Evolutionary conservation across 2,113 vertebrate genomes (phyloP), one percentile per base, ranked within the genome.

Genomic region (Petaurus breviceps): DNA sequence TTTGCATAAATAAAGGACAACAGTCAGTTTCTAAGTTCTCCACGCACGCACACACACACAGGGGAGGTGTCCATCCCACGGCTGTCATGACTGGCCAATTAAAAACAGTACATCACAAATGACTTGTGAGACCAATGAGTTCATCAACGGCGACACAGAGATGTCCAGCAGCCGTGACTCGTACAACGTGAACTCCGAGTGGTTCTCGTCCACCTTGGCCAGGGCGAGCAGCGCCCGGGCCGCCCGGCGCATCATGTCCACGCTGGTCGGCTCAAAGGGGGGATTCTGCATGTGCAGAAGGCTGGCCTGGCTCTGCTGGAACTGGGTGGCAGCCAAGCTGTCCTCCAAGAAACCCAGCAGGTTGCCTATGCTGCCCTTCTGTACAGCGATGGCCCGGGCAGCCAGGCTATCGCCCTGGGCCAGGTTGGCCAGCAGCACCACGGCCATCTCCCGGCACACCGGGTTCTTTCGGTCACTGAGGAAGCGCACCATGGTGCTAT

Each of bases 81-180:
- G 99, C 99, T 99, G 99, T 99, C 99, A 99, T 99, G 99, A 99
- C 99, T 99, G 99, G 99, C 99, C 99, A 98, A 99, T 99, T 99
- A 99, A 99, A 99, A 99, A 99, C 98, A 99, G 99, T 99, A 99
- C 99, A 97, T 99, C 99, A 99, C 99, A 99, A 99, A 99, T 99
- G 98, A 99, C 99, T 98, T 99, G 99, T 99, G 99, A 99, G 98
- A 99, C 99, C 99, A 99, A 98, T 49, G 99, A 99, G 99, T 99
- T 99, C 99, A 99, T 99, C 98, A 99, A 98, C 95, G 99, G 99
- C 91, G 99, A 99, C 98, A 99, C 99, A 0, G 99, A 99, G 98
- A 99, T 99, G 99, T 99, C 99, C 98, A 99, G 99, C 98, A 99
- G 99, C 98, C 99, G 99, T 51, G 99, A 99, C 98, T 99, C 99